phyloP scores from a whole-genome alignment of 2,888 invertebrate genomes.

The Apamea anceps region DNA sequence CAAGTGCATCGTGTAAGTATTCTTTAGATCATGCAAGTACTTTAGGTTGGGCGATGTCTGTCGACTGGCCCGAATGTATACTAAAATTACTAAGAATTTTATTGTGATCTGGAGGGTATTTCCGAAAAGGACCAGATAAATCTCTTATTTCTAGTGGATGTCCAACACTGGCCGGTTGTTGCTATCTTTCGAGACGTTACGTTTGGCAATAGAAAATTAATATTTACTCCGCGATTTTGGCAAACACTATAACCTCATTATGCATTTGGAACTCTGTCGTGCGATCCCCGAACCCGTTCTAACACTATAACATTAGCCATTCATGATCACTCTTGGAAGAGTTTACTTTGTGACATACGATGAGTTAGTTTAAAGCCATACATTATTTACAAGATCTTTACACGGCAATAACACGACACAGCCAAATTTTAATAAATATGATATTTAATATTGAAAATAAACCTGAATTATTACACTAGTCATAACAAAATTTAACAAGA shows the following conservation, averaged over 20 bases:
- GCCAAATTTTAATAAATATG: slow-evolving; percentile 70
- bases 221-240: slow-evolving; percentile 78
- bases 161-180: slow-evolving; percentile 88
- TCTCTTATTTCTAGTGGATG: slow-evolving; percentile 88
- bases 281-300: slow-evolving; percentile 68
- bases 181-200: slow-evolving; percentile 81
- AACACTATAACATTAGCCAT: slow-evolving; percentile 69
- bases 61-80: slow-evolving; percentile 80
- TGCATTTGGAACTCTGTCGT: slow-evolving; percentile 70
- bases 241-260: slow-evolving; percentile 77
- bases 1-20: slow-evolving; percentile 51
- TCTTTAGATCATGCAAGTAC: slow-evolving; percentile 46
- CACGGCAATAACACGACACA: slow-evolving; percentile 75
- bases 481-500: slow-evolving; percentile 88
- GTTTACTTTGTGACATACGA: slow-evolving; percentile 80
- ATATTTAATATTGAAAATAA: slow-evolving; percentile 72
- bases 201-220: slow-evolving; percentile 81
- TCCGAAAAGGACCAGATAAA: slow-evolving; percentile 86
- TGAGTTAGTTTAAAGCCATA: slow-evolving; percentile 76
- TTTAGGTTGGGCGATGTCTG: slow-evolving; percentile 36
- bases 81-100: slow-evolving; percentile 84
- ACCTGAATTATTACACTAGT: slow-evolving; percentile 84
- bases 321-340: slow-evolving; percentile 66
- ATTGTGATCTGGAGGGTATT: slow-evolving; percentile 88
- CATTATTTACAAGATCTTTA: slow-evolving; percentile 77